phyloP scores from a whole-genome alignment of 1,140 invertebrate species.

The Lucilia sericata region DNA sequence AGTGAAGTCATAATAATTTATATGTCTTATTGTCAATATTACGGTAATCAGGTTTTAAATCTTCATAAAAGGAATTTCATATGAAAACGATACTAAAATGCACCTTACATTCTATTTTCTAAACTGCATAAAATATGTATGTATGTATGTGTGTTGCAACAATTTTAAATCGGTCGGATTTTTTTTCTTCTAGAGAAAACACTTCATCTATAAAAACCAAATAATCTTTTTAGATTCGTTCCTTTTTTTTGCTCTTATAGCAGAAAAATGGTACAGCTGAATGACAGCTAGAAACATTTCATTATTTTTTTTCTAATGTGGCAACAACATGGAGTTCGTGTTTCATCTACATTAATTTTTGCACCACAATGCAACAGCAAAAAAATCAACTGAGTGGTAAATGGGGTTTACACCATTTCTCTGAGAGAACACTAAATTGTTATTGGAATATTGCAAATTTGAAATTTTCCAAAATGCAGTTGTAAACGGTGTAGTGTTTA shows the following conservation, averaged over 20 bases:
- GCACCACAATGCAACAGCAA: background rate
- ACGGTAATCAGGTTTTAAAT: too few species aligned
- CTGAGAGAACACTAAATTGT: too few species aligned
- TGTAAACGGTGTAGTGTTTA: too few species aligned
- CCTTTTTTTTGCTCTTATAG: background rate
- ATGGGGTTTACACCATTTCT: background rate
- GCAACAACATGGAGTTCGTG: too few species aligned
- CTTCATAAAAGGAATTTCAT: background rate
- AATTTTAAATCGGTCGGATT: background rate
- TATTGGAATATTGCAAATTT: too few species aligned
- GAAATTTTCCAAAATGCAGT: too few species aligned
- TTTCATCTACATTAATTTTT: too few species aligned
- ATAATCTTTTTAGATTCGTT: background rate
- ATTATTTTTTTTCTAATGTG: background rate
- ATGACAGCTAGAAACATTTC: constrained; percentile 1
- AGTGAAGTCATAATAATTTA: too few species aligned
- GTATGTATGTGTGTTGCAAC: background rate
- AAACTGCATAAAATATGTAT: background rate
- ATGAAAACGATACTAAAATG: background rate
- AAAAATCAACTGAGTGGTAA: background rate
- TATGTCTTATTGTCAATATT: too few species aligned
- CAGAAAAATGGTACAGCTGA: background rate
- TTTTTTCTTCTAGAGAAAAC: background rate
- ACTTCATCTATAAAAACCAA: background rate
- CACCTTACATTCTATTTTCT: background rate